Evolutionary conservation across 2,797 vertebrate species (phyloP), one percentile per base, ranked within the genome.

Genomic region (Enteromius unitaeniatus): DNA sequence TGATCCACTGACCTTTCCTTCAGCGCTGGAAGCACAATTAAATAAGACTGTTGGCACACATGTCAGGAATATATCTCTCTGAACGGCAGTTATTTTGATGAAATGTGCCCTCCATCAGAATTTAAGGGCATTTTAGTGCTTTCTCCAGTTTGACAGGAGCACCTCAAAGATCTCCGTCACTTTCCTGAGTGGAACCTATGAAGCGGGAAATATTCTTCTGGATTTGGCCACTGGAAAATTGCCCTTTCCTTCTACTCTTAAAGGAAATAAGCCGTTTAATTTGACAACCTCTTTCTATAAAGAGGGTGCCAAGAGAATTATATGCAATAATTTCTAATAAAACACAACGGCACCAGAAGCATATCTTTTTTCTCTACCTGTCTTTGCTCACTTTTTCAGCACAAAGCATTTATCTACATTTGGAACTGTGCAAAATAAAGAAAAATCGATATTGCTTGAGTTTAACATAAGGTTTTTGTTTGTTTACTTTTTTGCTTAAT

Each of bases 1-100:
- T 89, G 83, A 78, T 86, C 82, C 81, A 76, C 78, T 89, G 89
- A 91, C 88, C 86, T 92, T 92, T 89, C 86, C 76, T 68, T 83
- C 68, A 80, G 47, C 51, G 79, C 82, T 85, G 69, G 84, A 76
- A 60, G n/a, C 62, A 79, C 81, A 90, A 89, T 89, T 89, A 90
- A 88, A 86, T 74, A 85, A 78, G 78, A 81, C 81, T 69, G 73
- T 60, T 68, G 65, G 28, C 75, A 23, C 65, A 78, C 34, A 84
- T 73, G 83, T 82, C 73, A 78, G 74, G 79, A 82, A 81, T 47
- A 72, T 76, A 21, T 78, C 74, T 37, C 45, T 62, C 31, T 13
- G 58, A 62, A 37, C 42, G n/a, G 15, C 31, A 65, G 28, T 78
- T 77, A 53, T 72, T 86, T 77, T 67, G 34, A 70, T 74, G 14